These are phyloP conservation scores for Keiferia lycopersicella DNA, from an alignment of 2,888 invertebrate genomes.

Conservation along the genomic window DNA sequence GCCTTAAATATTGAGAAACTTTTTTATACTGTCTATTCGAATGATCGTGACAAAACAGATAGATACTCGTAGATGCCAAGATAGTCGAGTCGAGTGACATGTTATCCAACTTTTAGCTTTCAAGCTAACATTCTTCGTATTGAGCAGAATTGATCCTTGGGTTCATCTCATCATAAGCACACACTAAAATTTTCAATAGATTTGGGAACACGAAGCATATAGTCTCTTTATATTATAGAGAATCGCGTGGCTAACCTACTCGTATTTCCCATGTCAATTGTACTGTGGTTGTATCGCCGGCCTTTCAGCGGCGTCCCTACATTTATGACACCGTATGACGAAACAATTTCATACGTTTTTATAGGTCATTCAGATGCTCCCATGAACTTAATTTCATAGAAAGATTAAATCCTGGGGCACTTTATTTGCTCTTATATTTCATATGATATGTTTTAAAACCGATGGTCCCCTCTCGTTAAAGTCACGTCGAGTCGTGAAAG, in stretches of 20 bases:
- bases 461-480: neutral
- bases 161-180: neutral
- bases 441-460: no score
- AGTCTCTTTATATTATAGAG: no score
- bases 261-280: conserved; percentile 11
- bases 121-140: neutral
- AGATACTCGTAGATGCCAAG: no score
- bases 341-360: neutral
- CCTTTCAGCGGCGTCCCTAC: conserved; percentile 12
- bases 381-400: neutral
- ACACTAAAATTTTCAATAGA: neutral
- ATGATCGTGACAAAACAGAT: no score
- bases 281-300: neutral
- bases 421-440: neutral
- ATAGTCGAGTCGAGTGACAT: no score
- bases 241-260: neutral
- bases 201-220: neutral
- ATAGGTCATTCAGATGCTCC: neutral
- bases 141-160: neutral
- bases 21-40: no score
- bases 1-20: neutral
- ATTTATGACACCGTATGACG: conserved; percentile 9
- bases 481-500: neutral
- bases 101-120: no score
- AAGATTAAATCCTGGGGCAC: neutral